Evolutionary conservation across 1,140 invertebrate species (phyloP), one percentile per base, ranked within the genome.

Genomic region (Eubasilissa regina): DNA sequence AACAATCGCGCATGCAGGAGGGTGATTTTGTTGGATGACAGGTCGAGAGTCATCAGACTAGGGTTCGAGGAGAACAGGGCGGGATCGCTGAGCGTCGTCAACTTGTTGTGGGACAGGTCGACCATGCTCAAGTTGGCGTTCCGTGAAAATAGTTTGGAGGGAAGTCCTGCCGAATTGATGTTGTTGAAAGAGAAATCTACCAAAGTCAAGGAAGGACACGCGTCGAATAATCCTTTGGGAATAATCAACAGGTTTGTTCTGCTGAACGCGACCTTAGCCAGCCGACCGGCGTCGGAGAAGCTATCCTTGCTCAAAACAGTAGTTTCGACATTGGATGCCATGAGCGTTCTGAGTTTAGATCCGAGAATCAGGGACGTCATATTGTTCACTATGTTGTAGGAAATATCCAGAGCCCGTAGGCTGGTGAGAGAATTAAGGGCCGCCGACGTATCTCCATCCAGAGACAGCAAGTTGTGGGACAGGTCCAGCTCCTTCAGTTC

Each of bases 31-130:
- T 77, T 77, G 25, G 44, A 47, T 4, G 75, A 77, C 48, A 77
- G 12, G 48, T 77, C 62, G 17, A 77, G n/a, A 10, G 15, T 47
- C 47, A 10, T 48, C 4, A 80, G 47, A 4, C 66, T 55, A 3
- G 9, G 9, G 44, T 68, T 70, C 19, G 21, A 43, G 4, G 53
- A 56, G 47, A 75, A 80, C 25, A 35, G 11, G 19, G n/a, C 44
- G 12, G 17, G 21, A 60, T 25, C 53, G 25, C 21, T 70, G n/a
- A 70, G 47, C 25, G 15, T 10, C 8, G 19, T 35, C 6, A 80
- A n/a, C 12, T 17, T 21, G 55, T 80, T 80, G 51, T 70, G 19
- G n/a, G 74, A 76, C 51, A 80, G 17, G 64, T 76, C 51, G 51
- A 80, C 13, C 13, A 58, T 13, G 19, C 35, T 35, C 13, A 64